Evolutionary conservation across 1,140 invertebrate species (phyloP).

Genomic region (Hyphantria cunea): DNA sequence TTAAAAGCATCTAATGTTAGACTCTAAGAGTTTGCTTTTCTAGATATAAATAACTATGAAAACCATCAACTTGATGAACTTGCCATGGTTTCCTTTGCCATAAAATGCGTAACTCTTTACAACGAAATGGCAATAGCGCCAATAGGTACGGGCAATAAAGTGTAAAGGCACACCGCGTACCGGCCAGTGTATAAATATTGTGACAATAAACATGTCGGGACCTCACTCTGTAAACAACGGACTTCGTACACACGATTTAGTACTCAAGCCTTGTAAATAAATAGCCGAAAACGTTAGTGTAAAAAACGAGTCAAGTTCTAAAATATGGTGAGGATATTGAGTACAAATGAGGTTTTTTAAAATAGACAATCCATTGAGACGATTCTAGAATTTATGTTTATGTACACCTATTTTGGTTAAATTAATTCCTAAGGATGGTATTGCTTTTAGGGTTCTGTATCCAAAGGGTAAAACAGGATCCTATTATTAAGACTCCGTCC

Average conservation of each 20-base stretch:
- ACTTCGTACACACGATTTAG: constrained; percentile 18
- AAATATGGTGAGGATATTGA: background rate
- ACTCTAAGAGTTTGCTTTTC: background rate
- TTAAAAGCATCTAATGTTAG: background rate
- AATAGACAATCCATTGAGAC: background rate
- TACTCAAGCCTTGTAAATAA: constrained; percentile 13
- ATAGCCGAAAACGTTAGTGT: background rate
- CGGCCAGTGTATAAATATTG: constrained; percentile 12
- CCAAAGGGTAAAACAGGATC: too few relatives aligned
- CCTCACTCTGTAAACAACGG: constrained; percentile 12
- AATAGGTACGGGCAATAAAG: constrained; percentile 19
- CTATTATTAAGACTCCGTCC: too few relatives aligned
- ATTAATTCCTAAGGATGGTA: too few relatives aligned
- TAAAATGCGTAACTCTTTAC: background rate
- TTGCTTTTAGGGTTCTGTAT: too few relatives aligned
- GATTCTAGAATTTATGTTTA: background rate
- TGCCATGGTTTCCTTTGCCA: background rate
- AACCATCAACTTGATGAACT: background rate
- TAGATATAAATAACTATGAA: background rate
- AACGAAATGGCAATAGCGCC: constrained; percentile 4
- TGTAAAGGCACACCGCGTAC: background rate
- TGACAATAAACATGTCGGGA: constrained; percentile 11
- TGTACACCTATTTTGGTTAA: too few relatives aligned
- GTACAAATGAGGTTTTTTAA: background rate
- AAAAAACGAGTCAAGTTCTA: background rate